phyloP scores from a whole-genome alignment of 2,113 vertebrate genomes.

The Athene noctua region DNA sequence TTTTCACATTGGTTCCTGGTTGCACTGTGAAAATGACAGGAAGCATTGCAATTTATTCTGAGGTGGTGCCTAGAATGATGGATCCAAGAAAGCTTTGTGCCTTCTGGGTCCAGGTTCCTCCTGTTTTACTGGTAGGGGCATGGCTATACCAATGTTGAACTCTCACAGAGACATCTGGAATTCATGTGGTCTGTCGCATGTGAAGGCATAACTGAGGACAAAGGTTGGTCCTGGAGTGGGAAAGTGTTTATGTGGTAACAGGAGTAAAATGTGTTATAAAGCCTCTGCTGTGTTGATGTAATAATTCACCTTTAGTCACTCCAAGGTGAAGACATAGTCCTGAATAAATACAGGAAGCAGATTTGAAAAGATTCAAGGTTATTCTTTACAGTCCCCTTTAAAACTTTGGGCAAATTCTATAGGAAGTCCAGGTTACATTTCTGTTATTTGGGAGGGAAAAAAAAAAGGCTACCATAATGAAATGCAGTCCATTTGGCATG shows the following conservation, averaged over 20 bases:
- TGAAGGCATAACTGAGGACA: background rate
- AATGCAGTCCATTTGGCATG: background rate
- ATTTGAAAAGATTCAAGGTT: background rate
- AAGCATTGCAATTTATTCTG: background rate
- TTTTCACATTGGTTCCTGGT: background rate
- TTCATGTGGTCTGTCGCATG: background rate
- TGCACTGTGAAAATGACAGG: background rate
- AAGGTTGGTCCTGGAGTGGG: background rate
- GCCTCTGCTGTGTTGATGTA: background rate
- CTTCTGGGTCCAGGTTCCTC: background rate
- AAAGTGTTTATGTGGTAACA: background rate
- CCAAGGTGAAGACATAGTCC: background rate
- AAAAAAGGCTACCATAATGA: background rate
- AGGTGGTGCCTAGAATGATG: background rate
- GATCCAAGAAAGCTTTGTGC: background rate
- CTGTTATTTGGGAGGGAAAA: accelerated
- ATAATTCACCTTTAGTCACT: background rate
- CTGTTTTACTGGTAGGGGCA: background rate
- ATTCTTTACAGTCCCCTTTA: background rate
- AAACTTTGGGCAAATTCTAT: background rate
- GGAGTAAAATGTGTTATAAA: background rate
- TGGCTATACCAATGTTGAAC: background rate
- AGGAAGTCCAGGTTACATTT: background rate
- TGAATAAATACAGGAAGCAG: background rate
- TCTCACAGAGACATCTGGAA: background rate